phyloP scores from a whole-genome alignment of 37 sponge, comb jelly and placozoan species.

The Mnemiopsis leidyi region DNA sequence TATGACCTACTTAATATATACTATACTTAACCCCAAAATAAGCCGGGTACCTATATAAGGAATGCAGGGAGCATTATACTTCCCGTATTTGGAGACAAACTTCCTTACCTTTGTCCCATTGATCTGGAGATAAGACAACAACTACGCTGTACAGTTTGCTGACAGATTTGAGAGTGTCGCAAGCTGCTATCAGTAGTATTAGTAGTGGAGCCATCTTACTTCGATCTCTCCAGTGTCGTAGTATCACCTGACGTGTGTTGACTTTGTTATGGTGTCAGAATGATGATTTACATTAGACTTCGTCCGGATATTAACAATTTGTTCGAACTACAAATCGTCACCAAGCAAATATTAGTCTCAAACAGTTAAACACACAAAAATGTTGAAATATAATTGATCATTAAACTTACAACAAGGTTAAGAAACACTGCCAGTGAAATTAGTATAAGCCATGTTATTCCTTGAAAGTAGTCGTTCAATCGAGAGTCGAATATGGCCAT shows the following conservation, averaged over 20 bases:
- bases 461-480: neutral
- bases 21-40: too few relatives aligned
- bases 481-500: neutral
- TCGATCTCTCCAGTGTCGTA: neutral
- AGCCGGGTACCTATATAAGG: too few relatives aligned
- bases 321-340: too few relatives aligned
- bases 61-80: too few relatives aligned
- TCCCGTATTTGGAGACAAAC: too few relatives aligned
- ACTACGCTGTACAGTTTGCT: neutral
- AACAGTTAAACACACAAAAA: too few relatives aligned
- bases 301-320: too few relatives aligned
- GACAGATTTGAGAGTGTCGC: neutral
- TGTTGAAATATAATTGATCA: too few relatives aligned
- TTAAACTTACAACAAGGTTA: neutral
- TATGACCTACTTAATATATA: too few relatives aligned
- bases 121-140: neutral
- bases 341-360: too few relatives aligned
- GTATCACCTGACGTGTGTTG: neutral
- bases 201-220: neutral
- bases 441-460: neutral
- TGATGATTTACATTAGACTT: too few relatives aligned
- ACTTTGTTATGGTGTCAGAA: too few relatives aligned
- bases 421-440: neutral
- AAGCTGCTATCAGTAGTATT: neutral
- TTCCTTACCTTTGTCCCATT: neutral